phyloP scores from a whole-genome alignment of 2,113 vertebrate species.

The Ceyx melanurus region DNA sequence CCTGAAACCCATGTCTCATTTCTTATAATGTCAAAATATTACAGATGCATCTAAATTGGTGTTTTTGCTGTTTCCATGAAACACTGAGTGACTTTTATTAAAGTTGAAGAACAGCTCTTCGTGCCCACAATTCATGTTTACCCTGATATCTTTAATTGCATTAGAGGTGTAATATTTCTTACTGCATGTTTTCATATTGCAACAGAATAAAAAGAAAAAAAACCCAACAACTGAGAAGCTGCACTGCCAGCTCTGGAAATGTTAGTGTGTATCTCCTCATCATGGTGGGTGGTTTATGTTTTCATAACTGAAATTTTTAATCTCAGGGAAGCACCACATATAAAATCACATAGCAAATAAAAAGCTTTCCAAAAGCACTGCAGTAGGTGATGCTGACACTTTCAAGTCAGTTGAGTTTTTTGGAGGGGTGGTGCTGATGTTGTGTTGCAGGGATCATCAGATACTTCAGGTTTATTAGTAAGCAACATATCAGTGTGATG shows the following conservation, averaged over 20 bases:
- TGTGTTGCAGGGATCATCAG: neutral
- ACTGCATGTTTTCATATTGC: neutral
- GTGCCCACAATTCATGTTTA: neutral
- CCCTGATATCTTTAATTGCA: neutral
- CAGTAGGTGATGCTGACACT: neutral
- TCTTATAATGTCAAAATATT: neutral
- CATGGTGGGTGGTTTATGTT: neutral
- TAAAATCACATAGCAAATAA: neutral
- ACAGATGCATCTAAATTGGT: neutral
- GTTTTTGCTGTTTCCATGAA: neutral
- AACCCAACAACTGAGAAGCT: neutral
- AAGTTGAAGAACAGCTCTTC: neutral
- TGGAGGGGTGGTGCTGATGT: neutral
- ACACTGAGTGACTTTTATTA: fast-evolving
- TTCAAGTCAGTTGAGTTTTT: neutral
- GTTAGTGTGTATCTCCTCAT: fast-evolving
- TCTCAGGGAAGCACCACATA: neutral
- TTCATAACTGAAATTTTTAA: neutral
- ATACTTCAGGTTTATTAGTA: neutral
- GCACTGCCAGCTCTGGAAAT: neutral
- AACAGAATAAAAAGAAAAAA: neutral
- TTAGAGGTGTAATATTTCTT: neutral
- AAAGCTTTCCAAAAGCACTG: neutral
- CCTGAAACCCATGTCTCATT: neutral
- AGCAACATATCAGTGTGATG: neutral